Evolutionary conservation across 2,113 vertebrate genomes (phyloP).

Genomic region (Aviceda subcristata): DNA sequence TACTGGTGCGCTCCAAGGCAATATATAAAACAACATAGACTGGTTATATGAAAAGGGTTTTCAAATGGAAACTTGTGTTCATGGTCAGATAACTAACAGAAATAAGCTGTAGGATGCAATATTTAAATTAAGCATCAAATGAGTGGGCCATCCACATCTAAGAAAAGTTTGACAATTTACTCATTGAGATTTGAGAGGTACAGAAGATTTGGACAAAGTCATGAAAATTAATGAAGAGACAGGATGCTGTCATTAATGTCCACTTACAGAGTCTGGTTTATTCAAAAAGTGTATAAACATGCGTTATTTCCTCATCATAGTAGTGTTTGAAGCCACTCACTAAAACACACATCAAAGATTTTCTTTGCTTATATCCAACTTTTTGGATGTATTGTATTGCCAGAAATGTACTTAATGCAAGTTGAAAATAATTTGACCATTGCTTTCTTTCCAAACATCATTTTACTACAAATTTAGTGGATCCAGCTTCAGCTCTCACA

Average conservation of each 20-base stretch:
- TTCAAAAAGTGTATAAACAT: slow-evolving; percentile 79
- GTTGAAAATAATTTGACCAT: slow-evolving; percentile 56
- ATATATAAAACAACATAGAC: slow-evolving; percentile 67
- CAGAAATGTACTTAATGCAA: slow-evolving; percentile 53
- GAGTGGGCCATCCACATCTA: slow-evolving; percentile 48
- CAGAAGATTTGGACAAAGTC: slow-evolving; percentile 54
- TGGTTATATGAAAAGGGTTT: slow-evolving; percentile 38
- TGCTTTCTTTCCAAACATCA: slow-evolving; percentile 55
- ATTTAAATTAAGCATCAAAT: slow-evolving; percentile 40
- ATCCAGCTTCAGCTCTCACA: slow-evolving; percentile 28
- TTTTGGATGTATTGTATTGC: slow-evolving; percentile 51
- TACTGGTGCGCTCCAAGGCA: slow-evolving; percentile 60
- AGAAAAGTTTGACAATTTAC: slow-evolving; percentile 33
- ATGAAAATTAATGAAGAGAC: slow-evolving; percentile 77
- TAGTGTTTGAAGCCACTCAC: slow-evolving; percentile 56
- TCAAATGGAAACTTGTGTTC: slow-evolving; percentile 29
- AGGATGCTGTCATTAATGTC: slow-evolving; percentile 78
- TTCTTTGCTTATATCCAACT: slow-evolving; percentile 59
- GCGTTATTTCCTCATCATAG: slow-evolving; percentile 59
- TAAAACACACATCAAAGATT: slow-evolving; percentile 66
- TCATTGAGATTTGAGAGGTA: slow-evolving; percentile 30
- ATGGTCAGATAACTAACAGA: slow-evolving; percentile 17
- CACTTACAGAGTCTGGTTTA: slow-evolving; percentile 79
- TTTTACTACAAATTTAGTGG: slow-evolving; percentile 51
- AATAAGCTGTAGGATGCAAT: background rate